Evolutionary conservation across 2,113 vertebrate species (phyloP), one percentile per base, ranked within the genome.

Genomic region (Xenotilapia caudafasciata): DNA sequence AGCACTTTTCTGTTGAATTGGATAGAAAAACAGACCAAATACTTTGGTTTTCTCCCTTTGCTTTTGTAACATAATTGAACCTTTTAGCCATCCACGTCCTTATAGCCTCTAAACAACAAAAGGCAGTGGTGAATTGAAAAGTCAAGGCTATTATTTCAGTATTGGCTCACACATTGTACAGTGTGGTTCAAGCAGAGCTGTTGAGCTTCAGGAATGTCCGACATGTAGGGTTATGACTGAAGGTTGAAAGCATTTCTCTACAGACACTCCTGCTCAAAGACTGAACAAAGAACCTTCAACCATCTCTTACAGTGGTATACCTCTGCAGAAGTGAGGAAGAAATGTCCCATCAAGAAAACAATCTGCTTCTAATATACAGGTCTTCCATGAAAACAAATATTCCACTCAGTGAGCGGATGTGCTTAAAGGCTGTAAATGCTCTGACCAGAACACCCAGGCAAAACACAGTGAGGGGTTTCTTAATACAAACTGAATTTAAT

Each of bases 41-140:
- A 45, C 38, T 89, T 88, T 82, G 86, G 91, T 92, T 90, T 83
- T 79, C 77, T 62, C 83, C 73, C 54, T 77, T 55, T 45, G 82
- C 68, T 88, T 86, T 85, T 38, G 58, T 35, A 55, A 23, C 19
- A 62, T 85, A 86, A 90, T 92, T 89, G 85, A 82, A 82, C 73
- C 85, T 86, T 92, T 88, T 58, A 83, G 68, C 38, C 51, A 47
- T 81, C 62, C 51, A 15, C 11, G 6, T 68, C 79, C 26, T 49
- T 10, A 3, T 31, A 35, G 60, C 45, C 28, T 21, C 51, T 33
- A 79, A 83, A 83, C 40, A 90, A 90, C 53, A 87, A 80, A 84
- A 79, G 86, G 77, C 84, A 91, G 80, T 84, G n/a, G 21, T 70
- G 51, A 80, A 86, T 62, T 65, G 60, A 83, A 88, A 82, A 84